Base-by-base conservation (phyloP, 1,140 invertebrate genomes). In the Rhyacophila brunnea region DNA sequence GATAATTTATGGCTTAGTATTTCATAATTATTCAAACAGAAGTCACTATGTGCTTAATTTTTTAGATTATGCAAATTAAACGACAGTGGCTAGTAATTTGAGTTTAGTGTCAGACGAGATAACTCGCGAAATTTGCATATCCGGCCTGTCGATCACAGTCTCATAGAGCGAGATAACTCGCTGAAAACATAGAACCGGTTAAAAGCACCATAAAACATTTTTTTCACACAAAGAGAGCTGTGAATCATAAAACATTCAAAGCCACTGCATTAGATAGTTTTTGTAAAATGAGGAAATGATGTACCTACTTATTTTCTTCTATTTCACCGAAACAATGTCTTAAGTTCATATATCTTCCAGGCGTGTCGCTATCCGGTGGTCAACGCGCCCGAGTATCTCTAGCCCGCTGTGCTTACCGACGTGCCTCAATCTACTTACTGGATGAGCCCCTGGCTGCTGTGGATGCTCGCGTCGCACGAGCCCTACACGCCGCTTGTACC, bases 371-470 rank as follows among this genome's bases (percentile, higher is more conserved):
- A 15, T 79, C 76, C 0, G 87, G 87, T 7, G 87, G 87, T 11
- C 87, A 89, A 67, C 82, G 81, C 59, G 85, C 86, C 1, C 71
- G 87, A 3, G 71, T 80, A 34, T 74, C 75, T 65, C 70, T 91
- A 1, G 89, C 87, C 0, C 80, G 88, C 42, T 87, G 85, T 34
- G 79, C 88, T 6, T 88, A 87, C 56, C 80, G 77, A 57, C 67
- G 79, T 14, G 81, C 82, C 18, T 83, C 85, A 66, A 74, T 87
- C 2, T 86, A 85, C 66, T 61, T 87, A 0, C 66, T 88, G 42
- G 86, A 87, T 63, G 82, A 85, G 63, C 81, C 83, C 0, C 55
- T 85, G 13, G 78, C 79, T n/a, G 82, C 83, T 20, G 81, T 85
- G 0, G 84, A 84, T 67, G 74, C 78, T n/a, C 81, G 83, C 68